Evolutionary conservation across 64 coral and sea anemone genomes (phyloP).

Genomic region (Stichodactyla mertensii): DNA sequence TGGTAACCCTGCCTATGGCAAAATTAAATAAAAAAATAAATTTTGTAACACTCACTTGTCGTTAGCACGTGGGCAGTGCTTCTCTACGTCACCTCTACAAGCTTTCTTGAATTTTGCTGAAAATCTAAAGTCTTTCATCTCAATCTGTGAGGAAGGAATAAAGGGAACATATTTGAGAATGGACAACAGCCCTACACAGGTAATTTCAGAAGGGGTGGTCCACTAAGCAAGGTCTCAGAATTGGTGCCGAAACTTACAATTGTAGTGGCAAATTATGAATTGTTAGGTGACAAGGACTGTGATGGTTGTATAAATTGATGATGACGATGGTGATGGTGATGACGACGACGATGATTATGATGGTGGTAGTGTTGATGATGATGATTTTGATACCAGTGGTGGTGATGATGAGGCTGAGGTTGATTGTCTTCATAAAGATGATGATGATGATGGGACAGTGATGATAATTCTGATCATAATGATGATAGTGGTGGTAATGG

Average conservation of each 20-base stretch:
- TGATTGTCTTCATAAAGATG: neutral
- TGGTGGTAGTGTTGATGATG: neutral
- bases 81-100: conserved; percentile 61
- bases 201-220: too few relatives aligned
- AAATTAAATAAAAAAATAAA: too few relatives aligned
- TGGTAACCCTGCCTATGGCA: too few relatives aligned
- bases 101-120: conserved; percentile 75
- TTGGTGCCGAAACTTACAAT: too few relatives aligned
- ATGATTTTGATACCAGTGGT: neutral
- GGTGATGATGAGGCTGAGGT: neutral
- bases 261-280: too few relatives aligned
- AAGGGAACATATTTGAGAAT: neutral
- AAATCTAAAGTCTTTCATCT: conserved; percentile 83
- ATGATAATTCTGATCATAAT: neutral
- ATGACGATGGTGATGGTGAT: too few relatives aligned
- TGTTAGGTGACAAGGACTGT: too few relatives aligned
- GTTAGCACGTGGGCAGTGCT: conserved; percentile 11
- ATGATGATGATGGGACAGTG: neutral
- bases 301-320: too few relatives aligned
- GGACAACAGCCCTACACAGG: neutral
- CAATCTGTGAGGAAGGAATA: conserved; percentile 45
- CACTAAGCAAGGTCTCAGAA: too few relatives aligned
- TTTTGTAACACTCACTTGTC: conserved; percentile 50
- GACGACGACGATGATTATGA: too few relatives aligned
- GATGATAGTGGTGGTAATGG: neutral